These are phyloP conservation scores for Pelobates fuscus DNA, from an alignment of 2,113 vertebrate genomes.

Conservation along the genomic window DNA sequence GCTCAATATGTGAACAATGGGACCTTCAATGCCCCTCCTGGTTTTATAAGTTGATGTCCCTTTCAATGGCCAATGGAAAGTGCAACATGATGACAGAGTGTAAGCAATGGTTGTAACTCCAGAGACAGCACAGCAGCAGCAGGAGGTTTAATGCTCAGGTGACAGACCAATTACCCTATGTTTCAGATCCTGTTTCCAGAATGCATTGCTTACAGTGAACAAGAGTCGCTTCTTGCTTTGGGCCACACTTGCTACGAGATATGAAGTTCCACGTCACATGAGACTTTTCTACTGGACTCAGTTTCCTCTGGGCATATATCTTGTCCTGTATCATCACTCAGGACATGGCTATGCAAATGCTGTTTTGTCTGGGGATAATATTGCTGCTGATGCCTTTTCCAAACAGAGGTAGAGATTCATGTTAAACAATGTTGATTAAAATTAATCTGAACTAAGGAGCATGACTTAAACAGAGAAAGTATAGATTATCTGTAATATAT, in stretches of 20 bases:
- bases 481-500: too few relatives aligned
- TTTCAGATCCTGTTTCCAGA: slow-evolving; percentile 24
- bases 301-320: neutral
- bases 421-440: neutral
- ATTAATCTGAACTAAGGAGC: too few relatives aligned
- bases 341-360: slow-evolving; percentile 14
- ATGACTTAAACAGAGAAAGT: too few relatives aligned
- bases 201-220: neutral
- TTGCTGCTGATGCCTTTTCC: slow-evolving; percentile 24
- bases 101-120: slow-evolving; percentile 41
- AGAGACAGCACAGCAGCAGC: slow-evolving; percentile 30
- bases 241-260: neutral
- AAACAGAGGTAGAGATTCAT: slow-evolving; percentile 26
- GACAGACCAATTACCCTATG: slow-evolving; percentile 16
- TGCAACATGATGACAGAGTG: slow-evolving; percentile 40
- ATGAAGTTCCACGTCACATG: slow-evolving; percentile 26
- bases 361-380: slow-evolving; percentile 3
- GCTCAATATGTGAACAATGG: too few relatives aligned
- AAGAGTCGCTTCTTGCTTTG: slow-evolving; percentile 4
- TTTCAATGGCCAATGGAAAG: slow-evolving; percentile 26
- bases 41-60: neutral
- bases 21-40: slow-evolving; percentile 1
- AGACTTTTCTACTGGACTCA: neutral
- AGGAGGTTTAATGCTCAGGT: slow-evolving; percentile 29
- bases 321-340: neutral